Conservation (phyloP, 2,797 vertebrate species). For the Sparus aurata region DNA sequence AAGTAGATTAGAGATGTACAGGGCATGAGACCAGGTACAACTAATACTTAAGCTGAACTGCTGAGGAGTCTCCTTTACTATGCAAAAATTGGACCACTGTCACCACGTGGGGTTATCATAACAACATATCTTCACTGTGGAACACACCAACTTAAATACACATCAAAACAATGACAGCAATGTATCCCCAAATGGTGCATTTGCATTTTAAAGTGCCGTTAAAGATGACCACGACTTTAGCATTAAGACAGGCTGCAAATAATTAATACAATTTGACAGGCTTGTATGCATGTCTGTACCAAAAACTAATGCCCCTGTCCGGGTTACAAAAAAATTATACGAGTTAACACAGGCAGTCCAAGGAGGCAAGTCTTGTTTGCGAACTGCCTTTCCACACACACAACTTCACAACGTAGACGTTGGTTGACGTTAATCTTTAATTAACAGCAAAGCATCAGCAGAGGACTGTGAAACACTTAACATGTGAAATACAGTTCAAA, state of each 20-base stretch:
- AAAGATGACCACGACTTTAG: not conserved
- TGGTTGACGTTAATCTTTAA: not conserved
- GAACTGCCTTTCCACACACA: not conserved
- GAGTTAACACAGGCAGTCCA: not conserved
- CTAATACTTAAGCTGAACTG: slow-evolving; percentile 34
- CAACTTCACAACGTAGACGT: not conserved
- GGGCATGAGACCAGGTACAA: slow-evolving; percentile 33
- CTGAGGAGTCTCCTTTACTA: slow-evolving; percentile 7
- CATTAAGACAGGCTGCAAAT: not conserved
- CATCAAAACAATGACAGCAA: not conserved
- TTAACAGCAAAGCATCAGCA: not conserved
- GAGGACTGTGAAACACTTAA: not conserved
- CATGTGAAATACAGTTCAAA: not conserved
- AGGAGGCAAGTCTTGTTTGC: not conserved
- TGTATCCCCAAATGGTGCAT: too few relatives aligned
- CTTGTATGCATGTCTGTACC: too few relatives aligned
- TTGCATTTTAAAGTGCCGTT: not conserved
- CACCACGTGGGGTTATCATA: slow-evolving; percentile 43
- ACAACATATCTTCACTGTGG: slow-evolving; percentile 2
- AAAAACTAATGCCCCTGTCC: not conserved
- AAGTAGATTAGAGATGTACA: slow-evolving; percentile 59
- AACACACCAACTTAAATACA: not conserved
- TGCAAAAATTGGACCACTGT: slow-evolving; percentile 14
- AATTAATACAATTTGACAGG: not conserved
- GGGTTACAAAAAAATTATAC: not conserved